Conservation (phyloP, 2,888 invertebrate genomes). For the Biston stratarius region DNA sequence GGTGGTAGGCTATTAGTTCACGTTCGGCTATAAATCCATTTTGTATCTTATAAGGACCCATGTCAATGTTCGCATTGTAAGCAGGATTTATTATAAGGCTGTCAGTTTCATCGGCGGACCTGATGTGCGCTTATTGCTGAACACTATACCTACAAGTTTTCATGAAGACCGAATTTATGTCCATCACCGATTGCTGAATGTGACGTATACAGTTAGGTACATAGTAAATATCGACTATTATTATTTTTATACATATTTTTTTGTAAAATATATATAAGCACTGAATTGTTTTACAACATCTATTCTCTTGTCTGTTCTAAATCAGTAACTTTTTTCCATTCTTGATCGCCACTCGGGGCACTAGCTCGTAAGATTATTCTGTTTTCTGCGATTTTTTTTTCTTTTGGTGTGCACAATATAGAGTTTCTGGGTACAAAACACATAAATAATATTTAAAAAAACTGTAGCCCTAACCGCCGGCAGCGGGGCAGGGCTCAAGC, state of each 20-base stretch:
- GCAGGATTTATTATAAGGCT: constrained; percentile 25
- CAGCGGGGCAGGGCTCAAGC: no score
- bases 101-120: constrained; percentile 19
- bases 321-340: no score
- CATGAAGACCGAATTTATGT: constrained; percentile 4
- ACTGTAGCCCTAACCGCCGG: no score
- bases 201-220: no score
- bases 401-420: no score
- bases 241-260: not conserved
- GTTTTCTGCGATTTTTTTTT: no score
- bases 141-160: constrained; percentile 8
- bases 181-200: not conserved
- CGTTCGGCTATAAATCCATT: constrained; percentile 24
- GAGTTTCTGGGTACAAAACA: no score
- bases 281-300: not conserved
- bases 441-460: no score
- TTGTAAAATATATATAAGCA: no score
- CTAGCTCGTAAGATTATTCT: no score
- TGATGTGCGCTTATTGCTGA: not conserved
- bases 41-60: constrained; percentile 29
- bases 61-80: constrained; percentile 30
- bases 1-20: constrained; percentile 17
- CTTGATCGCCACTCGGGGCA: no score
- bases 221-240: no score
- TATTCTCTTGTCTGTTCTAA: not conserved